A percentile compares a stretch with the other conserved stretches of the same genome.
phyloP scores from a whole-genome alignment of 1,140 invertebrate genomes.

The Notospermus geniculatus region DNA sequence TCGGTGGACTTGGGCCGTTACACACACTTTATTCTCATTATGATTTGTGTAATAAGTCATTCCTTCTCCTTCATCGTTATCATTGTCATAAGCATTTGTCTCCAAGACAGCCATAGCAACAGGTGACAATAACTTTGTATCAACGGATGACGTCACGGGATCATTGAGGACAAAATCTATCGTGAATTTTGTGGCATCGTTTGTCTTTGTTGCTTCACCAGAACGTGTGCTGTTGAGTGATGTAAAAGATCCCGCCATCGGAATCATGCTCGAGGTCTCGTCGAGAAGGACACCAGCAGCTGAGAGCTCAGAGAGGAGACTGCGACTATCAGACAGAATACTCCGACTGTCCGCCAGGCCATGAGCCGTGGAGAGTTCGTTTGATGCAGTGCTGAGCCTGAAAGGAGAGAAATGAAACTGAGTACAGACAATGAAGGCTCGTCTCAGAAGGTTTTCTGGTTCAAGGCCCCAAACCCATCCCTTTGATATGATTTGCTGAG shows the following conservation, averaged over 20 bases:
- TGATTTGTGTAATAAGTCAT: not conserved
- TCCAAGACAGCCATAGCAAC: constrained; percentile 1
- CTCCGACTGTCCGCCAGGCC: not conserved
- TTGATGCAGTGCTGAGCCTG: constrained; percentile 1
- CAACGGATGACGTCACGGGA: not conserved
- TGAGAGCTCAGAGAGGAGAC: not conserved
- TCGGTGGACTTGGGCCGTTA: too few species aligned
- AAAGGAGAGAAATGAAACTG: too few species aligned
- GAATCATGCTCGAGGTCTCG: not conserved
- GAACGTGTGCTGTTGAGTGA: not conserved
- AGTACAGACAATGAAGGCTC: too few species aligned
- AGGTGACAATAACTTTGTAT: not conserved
- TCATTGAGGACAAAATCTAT: not conserved
- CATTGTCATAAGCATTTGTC: not conserved
- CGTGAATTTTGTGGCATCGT: not conserved
- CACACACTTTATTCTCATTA: too few species aligned
- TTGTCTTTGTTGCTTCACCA: not conserved
- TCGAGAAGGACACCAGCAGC: not conserved
- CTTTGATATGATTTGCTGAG: too few species aligned
- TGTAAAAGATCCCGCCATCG: constrained; percentile 2
- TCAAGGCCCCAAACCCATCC: too few species aligned
- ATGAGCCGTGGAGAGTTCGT: not conserved
- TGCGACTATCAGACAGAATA: not conserved
- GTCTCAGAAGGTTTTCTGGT: too few species aligned
- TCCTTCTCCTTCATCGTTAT: not conserved